Evolutionary conservation across 2,113 vertebrate species (phyloP).

Genomic region (Otocyon megalotis): DNA sequence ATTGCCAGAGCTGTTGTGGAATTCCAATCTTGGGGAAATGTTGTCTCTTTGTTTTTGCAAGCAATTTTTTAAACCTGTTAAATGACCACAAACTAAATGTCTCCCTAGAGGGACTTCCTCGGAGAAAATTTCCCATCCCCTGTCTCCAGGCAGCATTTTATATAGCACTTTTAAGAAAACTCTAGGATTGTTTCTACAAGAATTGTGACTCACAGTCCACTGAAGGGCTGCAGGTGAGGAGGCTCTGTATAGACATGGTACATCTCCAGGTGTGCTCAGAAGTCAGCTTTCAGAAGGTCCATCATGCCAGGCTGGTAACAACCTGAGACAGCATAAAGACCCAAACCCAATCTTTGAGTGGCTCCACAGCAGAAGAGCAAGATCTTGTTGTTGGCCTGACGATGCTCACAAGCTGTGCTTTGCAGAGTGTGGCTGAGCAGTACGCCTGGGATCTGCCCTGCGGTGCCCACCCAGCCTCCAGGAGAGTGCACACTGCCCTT

Average conservation of each 20-base stretch:
- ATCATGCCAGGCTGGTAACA: not conserved
- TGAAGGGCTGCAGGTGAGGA: not conserved
- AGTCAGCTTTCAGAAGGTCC: not conserved
- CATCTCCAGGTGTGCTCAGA: not conserved
- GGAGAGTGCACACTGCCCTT: rapidly evolving
- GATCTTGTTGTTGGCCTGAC: rapidly evolving
- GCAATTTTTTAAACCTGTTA: not conserved
- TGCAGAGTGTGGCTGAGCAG: not conserved
- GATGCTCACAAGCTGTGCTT: rapidly evolving
- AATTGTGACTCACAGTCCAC: not conserved
- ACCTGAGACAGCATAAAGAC: not conserved
- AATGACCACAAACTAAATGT: not conserved
- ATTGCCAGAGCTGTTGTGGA: not conserved
- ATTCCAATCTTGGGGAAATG: not conserved
- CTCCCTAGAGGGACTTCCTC: not conserved
- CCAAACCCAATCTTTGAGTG: not conserved
- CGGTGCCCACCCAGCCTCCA: rapidly evolving
- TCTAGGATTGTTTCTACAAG: not conserved
- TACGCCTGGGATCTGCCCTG: not conserved
- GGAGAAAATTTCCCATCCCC: not conserved
- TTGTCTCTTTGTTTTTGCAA: not conserved
- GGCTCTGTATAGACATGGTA: rapidly evolving
- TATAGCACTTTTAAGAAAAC: not conserved
- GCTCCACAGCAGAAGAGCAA: not conserved
- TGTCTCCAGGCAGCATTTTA: not conserved